Evolutionary conservation across 2,113 vertebrate genomes (phyloP), one percentile per base, ranked within the genome.

Genomic region (Dicentrarchus labrax): DNA sequence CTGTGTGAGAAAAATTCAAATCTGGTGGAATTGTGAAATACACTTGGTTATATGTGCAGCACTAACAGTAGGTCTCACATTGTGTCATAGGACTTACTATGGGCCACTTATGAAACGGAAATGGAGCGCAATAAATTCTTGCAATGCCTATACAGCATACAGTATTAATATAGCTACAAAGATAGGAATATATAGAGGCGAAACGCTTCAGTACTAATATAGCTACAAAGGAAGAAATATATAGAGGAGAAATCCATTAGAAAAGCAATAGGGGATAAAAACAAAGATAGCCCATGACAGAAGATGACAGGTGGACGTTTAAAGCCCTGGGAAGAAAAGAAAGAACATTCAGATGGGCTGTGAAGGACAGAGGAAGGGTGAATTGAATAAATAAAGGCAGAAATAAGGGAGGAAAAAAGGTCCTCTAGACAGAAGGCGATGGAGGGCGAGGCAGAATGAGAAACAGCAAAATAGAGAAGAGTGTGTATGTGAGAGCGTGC

Each of bases 281-380:
- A 36, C 38, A 79, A 39, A 75, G 8, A 36, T 7, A 73, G 71
- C 65, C 65, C 11, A 7, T 77, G 71, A 81, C 22, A 87, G 66
- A 77, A 71, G 71, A 89, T 62, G 77, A 47, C 53, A 80, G 60
- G 78, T 11, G 5, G 39, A 60, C 0, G 10, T 61, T 72, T 19
- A 86, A 93, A 88, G 68, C 61, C 21, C 56, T 13, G 6, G 22
- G 19, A 60, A 67, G 60, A 78, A 80, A 72, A 62, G n/a, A 65
- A 80, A 21, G 47, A 70, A 66, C 5, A 53, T 61, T 78, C 12
- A 71, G 67, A 62, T 8, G 39, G 17, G 64, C 60, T 83, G 72
- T 76, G 85, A 90, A 91, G 86, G 88, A 86, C 72, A 59, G 78
- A 50, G 24, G 72, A 78, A 82, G 62, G 79, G n/a, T 79, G 56